These are phyloP conservation scores for Tortrix viridana DNA, from an alignment of 2,888 invertebrate genomes.

Conservation along the genomic window DNA sequence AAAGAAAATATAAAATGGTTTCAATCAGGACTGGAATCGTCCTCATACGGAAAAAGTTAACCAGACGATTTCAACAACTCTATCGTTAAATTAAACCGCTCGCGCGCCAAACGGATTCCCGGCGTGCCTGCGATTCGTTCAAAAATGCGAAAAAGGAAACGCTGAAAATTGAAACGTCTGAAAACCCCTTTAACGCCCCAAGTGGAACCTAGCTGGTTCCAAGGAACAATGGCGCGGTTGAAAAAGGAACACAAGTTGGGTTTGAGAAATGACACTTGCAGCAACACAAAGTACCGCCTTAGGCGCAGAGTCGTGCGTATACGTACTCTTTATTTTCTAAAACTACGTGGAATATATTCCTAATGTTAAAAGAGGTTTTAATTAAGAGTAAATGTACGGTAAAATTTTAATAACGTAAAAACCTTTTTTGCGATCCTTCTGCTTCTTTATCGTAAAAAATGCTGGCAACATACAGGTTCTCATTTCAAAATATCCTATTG, in stretches of 20 bases:
- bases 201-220: constrained; percentile 21
- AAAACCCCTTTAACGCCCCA: constrained; percentile 39
- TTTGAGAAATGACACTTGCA: constrained; percentile 26
- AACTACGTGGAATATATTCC: neutral
- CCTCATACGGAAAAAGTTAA: constrained; percentile 10
- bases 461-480: constrained; percentile 29
- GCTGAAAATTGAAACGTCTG: constrained; percentile 37
- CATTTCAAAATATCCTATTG: constrained; percentile 37
- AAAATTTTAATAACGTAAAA: constrained; percentile 21
- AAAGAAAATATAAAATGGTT: neutral
- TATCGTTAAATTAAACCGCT: constrained; percentile 38
- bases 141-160: constrained; percentile 29
- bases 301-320: constrained; percentile 32
- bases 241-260: constrained; percentile 34
- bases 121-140: constrained; percentile 23
- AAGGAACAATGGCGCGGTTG: constrained; percentile 22
- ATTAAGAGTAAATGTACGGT: constrained; percentile 28
- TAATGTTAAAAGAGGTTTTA: constrained; percentile 14
- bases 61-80: constrained; percentile 23
- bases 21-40: constrained; percentile 6
- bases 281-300: constrained; percentile 35
- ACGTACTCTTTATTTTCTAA: constrained; percentile 18
- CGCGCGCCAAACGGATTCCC: constrained; percentile 28
- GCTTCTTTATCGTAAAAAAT: constrained; percentile 24
- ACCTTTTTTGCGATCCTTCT: constrained; percentile 23